Evolutionary conservation across 2,113 vertebrate species (phyloP), one percentile per base, ranked within the genome.

Genomic region (Edolisoma coerulescens): DNA sequence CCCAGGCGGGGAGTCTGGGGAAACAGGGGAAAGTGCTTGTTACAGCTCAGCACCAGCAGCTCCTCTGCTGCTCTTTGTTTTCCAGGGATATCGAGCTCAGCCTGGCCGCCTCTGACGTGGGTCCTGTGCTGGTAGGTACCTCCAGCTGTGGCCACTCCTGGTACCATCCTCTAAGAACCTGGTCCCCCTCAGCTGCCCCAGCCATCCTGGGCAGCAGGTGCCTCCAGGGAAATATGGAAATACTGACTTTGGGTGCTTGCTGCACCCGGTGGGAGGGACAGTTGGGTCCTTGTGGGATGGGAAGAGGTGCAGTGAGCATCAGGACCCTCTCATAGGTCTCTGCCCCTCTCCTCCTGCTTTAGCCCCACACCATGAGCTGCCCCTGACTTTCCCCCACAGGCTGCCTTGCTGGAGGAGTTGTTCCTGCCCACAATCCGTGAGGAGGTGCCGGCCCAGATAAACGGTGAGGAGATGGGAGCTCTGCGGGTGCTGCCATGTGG

Each of bases 51-150:
- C 42, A 28, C 57, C 26, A 68, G 60, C 83, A 53, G 35, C 10
- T 49, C 54, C 41, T 50, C 39, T 42, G 27, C 52, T 17, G 4
- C 84, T 63, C 57, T 84, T n/a, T 95, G 35, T 85, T 86, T 96
- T 88, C 23, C 91, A 97, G 96, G 50, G 60, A 86, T 7, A 2
- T 35, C 1, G 63, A 92, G 63, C 70, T 97, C 85, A 97, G 92
- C 79, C 83, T 97, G 83, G 95, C 94, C 10, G 18, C 90, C 79
- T 97, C 96, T 5, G 52, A 94, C 0, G 92, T 97, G 83, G 96
- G 96, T 26, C 76, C 94, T 0, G 44, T 97, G 16, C 59, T 78
- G 92, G 96, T 97, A 86, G 76, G 96, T 96, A 5, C 27, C 45
- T 39, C 44, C 41, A 4, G 53, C 42, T 20, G 0, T 1, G 3